phyloP scores from a whole-genome alignment of 2,797 vertebrate species.

The Notamacropus eugenii region DNA sequence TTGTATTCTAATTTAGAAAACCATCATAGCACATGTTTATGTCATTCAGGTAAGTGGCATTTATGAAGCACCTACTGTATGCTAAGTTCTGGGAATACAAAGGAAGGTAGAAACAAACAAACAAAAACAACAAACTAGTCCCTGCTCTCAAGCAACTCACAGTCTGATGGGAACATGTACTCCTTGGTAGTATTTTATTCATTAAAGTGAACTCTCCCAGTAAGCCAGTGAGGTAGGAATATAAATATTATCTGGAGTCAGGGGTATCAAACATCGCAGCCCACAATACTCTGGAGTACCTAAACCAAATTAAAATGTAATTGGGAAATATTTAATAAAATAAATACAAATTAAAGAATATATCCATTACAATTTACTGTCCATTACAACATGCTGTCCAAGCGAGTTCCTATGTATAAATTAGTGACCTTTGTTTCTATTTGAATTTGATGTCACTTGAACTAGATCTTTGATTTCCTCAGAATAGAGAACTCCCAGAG shows the following conservation, averaged over 20 bases:
- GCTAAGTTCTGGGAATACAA: neutral
- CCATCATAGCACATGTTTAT: neutral
- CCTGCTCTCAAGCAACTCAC: neutral
- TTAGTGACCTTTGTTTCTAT: neutral
- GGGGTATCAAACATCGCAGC: neutral
- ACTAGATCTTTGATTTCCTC: neutral
- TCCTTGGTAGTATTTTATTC: neutral
- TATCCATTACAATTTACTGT: neutral
- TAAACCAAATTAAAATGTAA: neutral
- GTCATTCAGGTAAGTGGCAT: neutral
- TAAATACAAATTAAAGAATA: neutral
- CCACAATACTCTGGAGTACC: neutral
- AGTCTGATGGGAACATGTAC: neutral
- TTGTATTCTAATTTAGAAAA: neutral
- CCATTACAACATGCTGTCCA: neutral
- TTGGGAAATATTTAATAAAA: neutral
- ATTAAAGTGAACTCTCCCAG: neutral
- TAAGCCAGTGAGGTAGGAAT: neutral
- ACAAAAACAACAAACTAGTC: neutral
- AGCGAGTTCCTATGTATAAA: neutral
- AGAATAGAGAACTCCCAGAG: neutral
- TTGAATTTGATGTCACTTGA: neutral
- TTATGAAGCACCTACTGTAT: neutral
- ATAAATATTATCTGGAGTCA: neutral
- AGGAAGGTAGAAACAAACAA: neutral